Percentiles rank a stretch among this genome's conserved stretches.
Conservation (phyloP, 2,888 invertebrate genomes). For the Lithophane semibrunnea region DNA sequence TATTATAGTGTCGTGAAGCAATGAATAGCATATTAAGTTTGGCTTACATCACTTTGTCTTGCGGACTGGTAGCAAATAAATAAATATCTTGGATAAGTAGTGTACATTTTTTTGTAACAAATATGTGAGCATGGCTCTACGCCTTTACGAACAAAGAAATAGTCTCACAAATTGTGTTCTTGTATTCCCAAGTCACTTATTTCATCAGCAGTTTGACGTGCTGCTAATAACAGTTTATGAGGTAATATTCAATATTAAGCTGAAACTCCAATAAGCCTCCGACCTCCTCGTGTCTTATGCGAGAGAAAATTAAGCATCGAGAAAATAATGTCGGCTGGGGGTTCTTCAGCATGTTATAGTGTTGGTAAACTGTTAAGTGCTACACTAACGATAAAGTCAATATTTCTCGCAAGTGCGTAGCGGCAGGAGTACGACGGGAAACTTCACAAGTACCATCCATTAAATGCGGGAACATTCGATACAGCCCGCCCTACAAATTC, state of each 20-base stretch:
- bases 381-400: conserved; percentile 63
- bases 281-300: conserved; percentile 27
- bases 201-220: conserved; percentile 44
- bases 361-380: conserved; percentile 48
- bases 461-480: conserved; percentile 42
- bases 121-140: conserved; percentile 38
- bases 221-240: conserved; percentile 32
- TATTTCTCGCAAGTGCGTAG: conserved; percentile 60
- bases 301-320: conserved; percentile 52
- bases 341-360: conserved; percentile 37
- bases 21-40: conserved; percentile 1
- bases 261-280: conserved; percentile 38
- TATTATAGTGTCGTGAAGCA: not conserved
- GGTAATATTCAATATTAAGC: conserved; percentile 56
- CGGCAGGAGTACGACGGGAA: conserved; percentile 35
- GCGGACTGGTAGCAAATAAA: conserved; percentile 24
- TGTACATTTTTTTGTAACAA: conserved; percentile 14
- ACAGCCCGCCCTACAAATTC: conserved; percentile 36
- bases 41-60: conserved; percentile 15
- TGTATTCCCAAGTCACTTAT: conserved; percentile 39
- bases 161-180: conserved; percentile 16
- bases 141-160: conserved; percentile 32
- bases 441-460: conserved; percentile 53
- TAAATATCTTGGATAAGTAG: conserved; percentile 24
- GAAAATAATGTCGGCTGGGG: conserved; percentile 27